phyloP scores from a whole-genome alignment of 2,888 invertebrate genomes.

The Hemaris fuciformis region DNA sequence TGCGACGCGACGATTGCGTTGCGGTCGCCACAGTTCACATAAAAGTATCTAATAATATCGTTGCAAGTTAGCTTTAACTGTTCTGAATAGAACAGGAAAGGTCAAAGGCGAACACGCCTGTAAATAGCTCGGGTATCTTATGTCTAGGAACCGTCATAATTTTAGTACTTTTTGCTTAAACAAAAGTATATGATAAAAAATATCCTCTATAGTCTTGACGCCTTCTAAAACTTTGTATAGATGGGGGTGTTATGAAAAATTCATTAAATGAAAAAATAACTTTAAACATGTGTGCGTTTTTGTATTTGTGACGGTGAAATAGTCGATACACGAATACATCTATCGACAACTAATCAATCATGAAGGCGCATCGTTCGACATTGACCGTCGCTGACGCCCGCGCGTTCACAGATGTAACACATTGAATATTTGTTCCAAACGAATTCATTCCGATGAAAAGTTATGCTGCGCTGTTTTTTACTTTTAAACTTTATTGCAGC shows the following conservation, averaged over 20 bases:
- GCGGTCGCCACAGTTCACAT: background rate
- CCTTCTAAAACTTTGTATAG: no score
- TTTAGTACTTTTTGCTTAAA: no score
- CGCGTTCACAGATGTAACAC: slow-evolving; percentile 24
- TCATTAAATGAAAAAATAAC: background rate
- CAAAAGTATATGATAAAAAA: no score
- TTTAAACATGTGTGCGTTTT: background rate
- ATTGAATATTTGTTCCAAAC: slow-evolving; percentile 7
- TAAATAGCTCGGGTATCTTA: background rate
- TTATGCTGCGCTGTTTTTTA: no score
- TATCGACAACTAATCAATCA: slow-evolving; percentile 14
- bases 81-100: background rate
- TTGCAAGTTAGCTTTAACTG: background rate
- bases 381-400: slow-evolving; percentile 23
- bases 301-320: background rate
- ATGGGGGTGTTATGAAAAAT: no score
- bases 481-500: no score
- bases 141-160: no score
- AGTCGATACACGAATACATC: background rate
- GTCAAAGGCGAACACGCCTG: background rate
- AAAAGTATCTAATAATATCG: background rate
- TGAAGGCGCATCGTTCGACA: slow-evolving; percentile 19
- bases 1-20: background rate
- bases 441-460: background rate
- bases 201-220: no score